Evolutionary conservation across 2,113 vertebrate species (phyloP).

Genomic region (Dasyprocta punctata): DNA sequence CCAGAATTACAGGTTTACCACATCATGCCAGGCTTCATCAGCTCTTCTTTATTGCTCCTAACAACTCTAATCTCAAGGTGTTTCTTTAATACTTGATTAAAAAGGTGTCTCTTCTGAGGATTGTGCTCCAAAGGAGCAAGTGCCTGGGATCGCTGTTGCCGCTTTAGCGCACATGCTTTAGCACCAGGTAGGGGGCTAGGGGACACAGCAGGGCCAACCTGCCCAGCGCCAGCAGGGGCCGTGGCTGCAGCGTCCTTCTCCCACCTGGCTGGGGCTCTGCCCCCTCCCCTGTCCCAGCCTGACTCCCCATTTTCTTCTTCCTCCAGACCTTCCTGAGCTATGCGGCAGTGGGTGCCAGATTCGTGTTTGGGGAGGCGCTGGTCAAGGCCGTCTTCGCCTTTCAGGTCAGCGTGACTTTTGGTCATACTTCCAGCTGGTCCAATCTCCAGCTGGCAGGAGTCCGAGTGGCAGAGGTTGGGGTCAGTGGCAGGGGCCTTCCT

Average conservation of each 20-base stretch:
- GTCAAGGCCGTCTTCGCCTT: constrained; percentile 92
- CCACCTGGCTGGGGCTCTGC: not conserved
- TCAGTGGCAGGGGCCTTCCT: not conserved
- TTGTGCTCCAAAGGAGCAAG: not conserved
- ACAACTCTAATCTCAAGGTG: not conserved
- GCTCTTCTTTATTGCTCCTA: not conserved
- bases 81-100: not conserved
- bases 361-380: constrained; percentile 92
- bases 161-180: too few relatives aligned
- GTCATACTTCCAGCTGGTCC: not conserved
- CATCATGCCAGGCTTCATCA: not conserved
- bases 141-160: rapidly evolving
- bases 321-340: constrained; percentile 93
- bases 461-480: rapidly evolving
- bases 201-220: not conserved
- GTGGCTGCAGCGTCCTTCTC: too few relatives aligned
- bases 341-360: constrained; percentile 91
- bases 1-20: not conserved
- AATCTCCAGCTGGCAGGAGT: not conserved
- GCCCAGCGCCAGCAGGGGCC: not conserved
- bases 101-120: not conserved
- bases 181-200: not conserved
- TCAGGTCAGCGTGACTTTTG: constrained; percentile 88
- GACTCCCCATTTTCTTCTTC: not conserved
- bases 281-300: not conserved